Conservation (phyloP, 2,113 vertebrate genomes). For the Daboia siamensis region DNA sequence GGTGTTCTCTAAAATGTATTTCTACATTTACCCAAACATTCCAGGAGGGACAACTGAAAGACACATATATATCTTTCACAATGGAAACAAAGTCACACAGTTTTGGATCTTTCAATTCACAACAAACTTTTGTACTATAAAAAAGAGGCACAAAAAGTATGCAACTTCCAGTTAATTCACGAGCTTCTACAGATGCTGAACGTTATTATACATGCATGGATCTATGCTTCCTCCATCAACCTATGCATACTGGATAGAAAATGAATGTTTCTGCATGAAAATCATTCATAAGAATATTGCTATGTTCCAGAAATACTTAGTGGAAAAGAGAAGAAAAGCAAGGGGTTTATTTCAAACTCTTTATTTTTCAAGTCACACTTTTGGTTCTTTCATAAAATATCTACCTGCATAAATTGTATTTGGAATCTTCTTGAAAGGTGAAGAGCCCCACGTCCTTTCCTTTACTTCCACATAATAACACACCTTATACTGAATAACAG, state of each 20-base stretch:
- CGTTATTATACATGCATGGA: not conserved
- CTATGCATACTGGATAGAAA: constrained; percentile 9
- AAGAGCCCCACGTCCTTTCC: not conserved
- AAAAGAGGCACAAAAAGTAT: not conserved
- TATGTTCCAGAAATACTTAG: constrained; percentile 30
- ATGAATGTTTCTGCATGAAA: constrained; percentile 14
- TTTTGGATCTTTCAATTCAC: not conserved
- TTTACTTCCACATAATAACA: too few relatives aligned
- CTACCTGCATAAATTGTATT: not conserved
- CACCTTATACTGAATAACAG: not conserved
- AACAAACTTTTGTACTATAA: not conserved
- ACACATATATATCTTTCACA: not conserved
- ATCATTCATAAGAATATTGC: constrained; percentile 30
- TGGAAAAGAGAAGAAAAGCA: not conserved
- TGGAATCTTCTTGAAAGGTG: not conserved
- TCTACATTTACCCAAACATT: not conserved
- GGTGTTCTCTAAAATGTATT: not conserved
- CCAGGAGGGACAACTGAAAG: not conserved
- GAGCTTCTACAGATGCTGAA: not conserved
- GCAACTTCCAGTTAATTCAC: constrained; percentile 13
- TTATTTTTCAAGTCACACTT: constrained; percentile 13
- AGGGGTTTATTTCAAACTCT: not conserved
- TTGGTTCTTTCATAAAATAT: not conserved
- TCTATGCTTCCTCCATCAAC: not conserved
- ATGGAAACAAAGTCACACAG: not conserved